Base-by-base conservation (phyloP, 2,113 vertebrate genomes). In the Hyperoodon ampullatus region DNA sequence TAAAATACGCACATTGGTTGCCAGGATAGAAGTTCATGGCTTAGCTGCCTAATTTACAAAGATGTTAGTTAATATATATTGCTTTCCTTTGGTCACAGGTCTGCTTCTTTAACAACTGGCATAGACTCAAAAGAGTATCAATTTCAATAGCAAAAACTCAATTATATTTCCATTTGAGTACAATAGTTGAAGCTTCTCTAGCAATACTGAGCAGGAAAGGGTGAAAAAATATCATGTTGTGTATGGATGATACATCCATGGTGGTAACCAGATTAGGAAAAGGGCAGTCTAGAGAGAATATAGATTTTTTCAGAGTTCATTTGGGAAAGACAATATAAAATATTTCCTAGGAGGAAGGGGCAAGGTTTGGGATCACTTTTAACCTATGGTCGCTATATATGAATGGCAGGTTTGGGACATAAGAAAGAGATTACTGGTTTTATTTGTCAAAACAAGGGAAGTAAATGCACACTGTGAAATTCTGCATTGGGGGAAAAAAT, bases 91-190 rank as follows among this genome's bases (percentile, higher is more conserved):
- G 75, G 68, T 66, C 82, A 84, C 23, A 71, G 18, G 47, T 88
- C 90, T 72, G 47, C 47, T 63, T 93, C 26, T 93, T 47, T 77
- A 83, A 55, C 15, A 81, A n/a, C 1, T 21, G 28, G 35, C 75
- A 71, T 21, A 85, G 44, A 68, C 5, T 68, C 33, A 77, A 90
- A 92, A 80, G 19, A 91, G 8, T 84, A 42, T 66, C 68, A 42
- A 53, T 83, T 84, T 93, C 47, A 68, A 53, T 15, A 93, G 77
- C 88, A 81, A 92, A 88, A 88, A 44, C 35, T 75, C 23, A 24
- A 65, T 74, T 66, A 23, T 42, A 60, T 60, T 88, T 95, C 65
- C 23, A 47, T 94, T 92, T 16, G 83, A 21, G 21, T 53, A 6
- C n/a, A 74, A 24, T 23, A 33, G 42, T 30, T 86, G 60, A 89